Percentiles rank a stretch among this genome's conserved stretches.
These are phyloP conservation scores for Vespertilio murinus DNA, from an alignment of 2,797 vertebrate species.

Conservation along the genomic window DNA sequence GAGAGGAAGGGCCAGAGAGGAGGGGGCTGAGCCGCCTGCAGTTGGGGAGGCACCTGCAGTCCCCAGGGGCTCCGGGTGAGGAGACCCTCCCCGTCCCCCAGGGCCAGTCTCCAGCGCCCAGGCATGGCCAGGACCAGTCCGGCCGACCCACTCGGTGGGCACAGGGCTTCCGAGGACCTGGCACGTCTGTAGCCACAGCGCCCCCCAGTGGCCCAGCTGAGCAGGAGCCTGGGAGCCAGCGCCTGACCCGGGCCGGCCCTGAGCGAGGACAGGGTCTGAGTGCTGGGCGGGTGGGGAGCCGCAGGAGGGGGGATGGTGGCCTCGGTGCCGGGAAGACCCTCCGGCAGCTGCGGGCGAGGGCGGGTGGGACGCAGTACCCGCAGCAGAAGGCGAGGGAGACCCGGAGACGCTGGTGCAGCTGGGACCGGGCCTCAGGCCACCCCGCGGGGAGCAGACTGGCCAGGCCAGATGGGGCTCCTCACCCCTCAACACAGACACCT, in stretches of 20 bases:
- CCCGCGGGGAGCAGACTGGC: fast-evolving
- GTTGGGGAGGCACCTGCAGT: no score
- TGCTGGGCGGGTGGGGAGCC: background rate
- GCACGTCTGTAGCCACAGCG: fast-evolving
- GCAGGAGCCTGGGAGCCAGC: background rate
- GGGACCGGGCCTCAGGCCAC: background rate
- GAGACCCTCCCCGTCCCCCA: background rate
- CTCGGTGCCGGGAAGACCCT: no score
- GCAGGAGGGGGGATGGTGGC: fast-evolving
- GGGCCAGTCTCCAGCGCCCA: background rate
- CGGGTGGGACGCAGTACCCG: fast-evolving
- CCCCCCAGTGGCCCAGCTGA: background rate
- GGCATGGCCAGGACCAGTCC: background rate
- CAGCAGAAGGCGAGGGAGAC: background rate
- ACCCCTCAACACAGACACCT: fast-evolving
- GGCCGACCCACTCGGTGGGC: fast-evolving
- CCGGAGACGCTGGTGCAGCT: background rate
- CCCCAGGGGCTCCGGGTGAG: background rate
- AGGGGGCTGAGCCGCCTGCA: no score
- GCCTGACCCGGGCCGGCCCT: no score
- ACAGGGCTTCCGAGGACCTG: background rate
- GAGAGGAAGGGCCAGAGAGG: background rate
- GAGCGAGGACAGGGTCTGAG: no score
- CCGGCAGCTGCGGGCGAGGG: fast-evolving
- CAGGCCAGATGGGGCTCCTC: background rate